Evolutionary conservation across 2,797 vertebrate species (phyloP), one percentile per base, ranked within the genome.

Genomic region (Pseudochromis fuscus): DNA sequence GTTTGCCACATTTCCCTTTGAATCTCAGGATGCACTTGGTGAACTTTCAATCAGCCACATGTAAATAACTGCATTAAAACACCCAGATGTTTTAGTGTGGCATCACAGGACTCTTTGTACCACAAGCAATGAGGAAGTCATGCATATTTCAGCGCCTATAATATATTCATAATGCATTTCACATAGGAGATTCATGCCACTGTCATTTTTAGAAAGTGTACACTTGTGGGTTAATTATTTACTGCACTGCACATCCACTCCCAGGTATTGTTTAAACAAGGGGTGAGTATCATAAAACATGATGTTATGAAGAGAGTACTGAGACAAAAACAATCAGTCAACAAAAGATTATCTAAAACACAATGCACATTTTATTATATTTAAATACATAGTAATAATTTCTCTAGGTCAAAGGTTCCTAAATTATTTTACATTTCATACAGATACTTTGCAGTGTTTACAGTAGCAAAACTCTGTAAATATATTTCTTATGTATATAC

Each of bases 401-500:
- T 87, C 75, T 94, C 82, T 85, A 87, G 60, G 88, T 93, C 92
- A 91, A 91, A 86, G 81, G 67, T 83, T 90, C 76, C 90, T 93
- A 92, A 83, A 92, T 93, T 90, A 94, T 92, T 91, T 93, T 92
- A 94, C 94, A 95, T 93, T 92, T 93, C 90, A 93, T 93, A 92
- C 88, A 94, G 84, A 85, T 88, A 87, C 63, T 89, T 91, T 91
- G 76, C 72, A 89, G 83, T 88, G 85, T 91, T 87, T 93, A 90
- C 81, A 88, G 88, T 91, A 93, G 87, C 85, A 94, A 94, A 93
- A 92, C 76, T 88, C 85, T 89, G 91, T 87, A 94, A 93, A 94
- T 94, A 93, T 91, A 92, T 92, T 86, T 88, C 78, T 90, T 88
- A 88, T 79, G 33, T 92, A 91, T 93, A 89, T 90, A 94, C 87